These are phyloP conservation scores for Apistogramma diplotaenia DNA, from an alignment of 2,113 vertebrate genomes.

Conservation along the genomic window DNA sequence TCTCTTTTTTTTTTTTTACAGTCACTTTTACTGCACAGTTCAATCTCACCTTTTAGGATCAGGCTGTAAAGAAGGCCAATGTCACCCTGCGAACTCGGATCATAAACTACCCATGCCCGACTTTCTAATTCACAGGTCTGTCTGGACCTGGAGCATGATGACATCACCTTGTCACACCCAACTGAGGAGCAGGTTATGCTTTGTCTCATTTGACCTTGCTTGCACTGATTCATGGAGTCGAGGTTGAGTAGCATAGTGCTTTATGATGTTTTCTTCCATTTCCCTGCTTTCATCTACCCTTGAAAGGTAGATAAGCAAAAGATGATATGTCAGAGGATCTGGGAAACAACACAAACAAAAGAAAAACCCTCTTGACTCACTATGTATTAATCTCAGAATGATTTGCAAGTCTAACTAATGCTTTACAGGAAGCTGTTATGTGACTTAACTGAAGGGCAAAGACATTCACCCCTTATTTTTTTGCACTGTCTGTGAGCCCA, in stretches of 20 bases:
- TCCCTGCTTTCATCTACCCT: neutral
- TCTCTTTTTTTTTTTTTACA: slow-evolving; percentile 19
- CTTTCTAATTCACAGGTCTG: slow-evolving; percentile 29
- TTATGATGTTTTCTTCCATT: slow-evolving; percentile 21
- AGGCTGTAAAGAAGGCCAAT: slow-evolving; percentile 59
- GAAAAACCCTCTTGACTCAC: neutral
- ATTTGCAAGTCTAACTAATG: neutral
- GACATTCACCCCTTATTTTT: slow-evolving; percentile 2
- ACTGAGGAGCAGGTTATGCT: neutral
- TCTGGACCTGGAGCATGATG: slow-evolving; percentile 21
- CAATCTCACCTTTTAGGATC: slow-evolving; percentile 59
- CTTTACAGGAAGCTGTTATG: slow-evolving; percentile 3
- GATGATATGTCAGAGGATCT: neutral
- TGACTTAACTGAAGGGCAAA: slow-evolving; percentile 27
- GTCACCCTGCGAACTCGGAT: slow-evolving; percentile 52
- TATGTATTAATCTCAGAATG: neutral
- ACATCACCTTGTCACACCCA: slow-evolving; percentile 27
- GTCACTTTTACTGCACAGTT: slow-evolving; percentile 40
- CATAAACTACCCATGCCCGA: slow-evolving; percentile 50
- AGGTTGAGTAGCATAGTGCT: slow-evolving; percentile 3
- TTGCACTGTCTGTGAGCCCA: neutral
- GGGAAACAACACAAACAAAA: neutral
- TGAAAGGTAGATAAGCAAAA: neutral
- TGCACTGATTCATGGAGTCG: slow-evolving; percentile 25
- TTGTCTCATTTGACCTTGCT: slow-evolving; percentile 48